A percentile compares a stretch with the other conserved stretches of the same genome.
These are phyloP conservation scores for Thecocarcelia acutangulata DNA, from an alignment of 2,888 invertebrate genomes.

Conservation along the genomic window DNA sequence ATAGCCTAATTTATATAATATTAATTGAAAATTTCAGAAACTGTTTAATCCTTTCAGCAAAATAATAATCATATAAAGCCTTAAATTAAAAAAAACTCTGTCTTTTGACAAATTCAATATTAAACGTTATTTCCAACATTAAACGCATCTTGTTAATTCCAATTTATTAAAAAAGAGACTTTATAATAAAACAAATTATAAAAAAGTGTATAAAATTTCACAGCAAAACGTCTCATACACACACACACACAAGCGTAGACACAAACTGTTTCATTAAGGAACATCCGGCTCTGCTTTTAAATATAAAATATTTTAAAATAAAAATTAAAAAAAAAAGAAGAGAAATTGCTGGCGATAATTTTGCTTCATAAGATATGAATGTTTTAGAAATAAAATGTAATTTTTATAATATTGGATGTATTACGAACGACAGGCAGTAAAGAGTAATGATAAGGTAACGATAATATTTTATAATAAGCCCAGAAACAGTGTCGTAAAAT, in stretches of 20 bases:
- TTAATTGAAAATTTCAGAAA: too few species aligned
- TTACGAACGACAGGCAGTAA: slow-evolving; percentile 47
- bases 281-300: slow-evolving; percentile 6
- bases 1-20: too few species aligned
- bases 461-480: slow-evolving; percentile 60
- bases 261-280: too few species aligned
- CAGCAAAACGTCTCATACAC: not conserved
- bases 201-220: slow-evolving; percentile 6
- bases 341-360: not conserved
- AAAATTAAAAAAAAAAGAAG: slow-evolving; percentile 8
- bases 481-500: slow-evolving; percentile 38
- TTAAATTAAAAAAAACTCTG: too few species aligned
- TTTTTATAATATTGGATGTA: slow-evolving; percentile 41
- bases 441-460: slow-evolving; percentile 56
- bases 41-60: too few species aligned
- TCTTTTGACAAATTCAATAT: not conserved
- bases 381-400: slow-evolving; percentile 26
- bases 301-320: not conserved
- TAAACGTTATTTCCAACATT: slow-evolving; percentile 19
- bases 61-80: too few species aligned
- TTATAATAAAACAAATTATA: slow-evolving; percentile 14
- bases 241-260: not conserved
- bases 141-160: slow-evolving; percentile 12
- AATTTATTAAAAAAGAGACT: slow-evolving; percentile 4
- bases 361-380: not conserved